Conservation (phyloP, 2,113 vertebrate species). For the Pluvianellus socialis region DNA sequence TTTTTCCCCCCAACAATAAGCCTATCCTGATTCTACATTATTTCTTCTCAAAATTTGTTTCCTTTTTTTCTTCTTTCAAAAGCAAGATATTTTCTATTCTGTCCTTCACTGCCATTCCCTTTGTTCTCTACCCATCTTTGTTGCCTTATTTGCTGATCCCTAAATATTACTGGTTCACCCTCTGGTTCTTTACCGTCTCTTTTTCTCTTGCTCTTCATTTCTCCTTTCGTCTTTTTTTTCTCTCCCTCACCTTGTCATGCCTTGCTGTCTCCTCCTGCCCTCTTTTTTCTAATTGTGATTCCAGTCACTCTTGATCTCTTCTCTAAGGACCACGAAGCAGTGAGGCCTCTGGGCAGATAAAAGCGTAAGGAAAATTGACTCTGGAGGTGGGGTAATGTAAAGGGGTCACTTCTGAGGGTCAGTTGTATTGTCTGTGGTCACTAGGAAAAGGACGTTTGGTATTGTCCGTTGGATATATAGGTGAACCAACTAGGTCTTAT, state of each 20-base stretch:
- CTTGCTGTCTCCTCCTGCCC: not conserved
- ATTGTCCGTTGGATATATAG: not conserved
- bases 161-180: not conserved
- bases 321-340: not conserved
- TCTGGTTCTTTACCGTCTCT: not conserved
- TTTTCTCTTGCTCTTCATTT: slow-evolving; percentile 1
- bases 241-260: not conserved
- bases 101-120: not conserved
- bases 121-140: not conserved
- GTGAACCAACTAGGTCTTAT: not conserved
- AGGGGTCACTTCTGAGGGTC: not conserved
- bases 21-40: not conserved
- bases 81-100: not conserved
- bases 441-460: not conserved
- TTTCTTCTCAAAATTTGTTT: not conserved
- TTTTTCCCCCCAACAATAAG: not conserved
- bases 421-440: not conserved
- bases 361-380: not conserved
- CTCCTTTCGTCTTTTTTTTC: not conserved
- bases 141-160: not conserved
- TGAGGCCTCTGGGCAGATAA: not conserved
- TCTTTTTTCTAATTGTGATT: slow-evolving; percentile 28
- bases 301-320: slow-evolving; percentile 9
- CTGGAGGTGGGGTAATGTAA: not conserved
- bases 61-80: not conserved